phyloP scores from a whole-genome alignment of 1,140 invertebrate genomes.

The Antheraea mylitta region DNA sequence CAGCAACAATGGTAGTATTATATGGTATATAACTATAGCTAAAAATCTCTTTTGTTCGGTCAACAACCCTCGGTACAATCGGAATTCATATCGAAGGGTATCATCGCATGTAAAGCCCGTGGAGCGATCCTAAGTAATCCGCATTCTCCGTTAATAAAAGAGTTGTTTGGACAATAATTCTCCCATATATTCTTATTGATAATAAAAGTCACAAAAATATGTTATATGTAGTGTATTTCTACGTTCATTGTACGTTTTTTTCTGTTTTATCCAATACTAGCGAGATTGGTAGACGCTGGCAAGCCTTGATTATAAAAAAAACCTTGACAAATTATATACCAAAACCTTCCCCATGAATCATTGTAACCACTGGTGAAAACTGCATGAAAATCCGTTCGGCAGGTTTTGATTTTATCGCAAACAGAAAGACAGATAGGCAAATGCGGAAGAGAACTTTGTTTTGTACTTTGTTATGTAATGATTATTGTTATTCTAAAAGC shows the following conservation, averaged over 20 bases:
- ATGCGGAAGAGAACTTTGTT: no score
- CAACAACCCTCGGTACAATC: not conserved
- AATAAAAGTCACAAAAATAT: not conserved
- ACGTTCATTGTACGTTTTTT: not conserved
- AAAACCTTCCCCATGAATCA: no score
- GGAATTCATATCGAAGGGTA: conserved; percentile 2
- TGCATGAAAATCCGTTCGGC: no score
- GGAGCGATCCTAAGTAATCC: not conserved
- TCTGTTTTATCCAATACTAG: no score
- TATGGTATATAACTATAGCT: not conserved
- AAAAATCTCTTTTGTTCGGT: not conserved
- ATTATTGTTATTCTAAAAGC: no score
- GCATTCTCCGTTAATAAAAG: not conserved
- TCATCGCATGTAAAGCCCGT: not conserved
- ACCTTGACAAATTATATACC: no score
- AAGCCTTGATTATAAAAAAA: no score
- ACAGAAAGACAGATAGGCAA: no score
- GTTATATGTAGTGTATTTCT: not conserved
- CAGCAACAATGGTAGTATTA: not conserved
- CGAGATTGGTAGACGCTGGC: no score
- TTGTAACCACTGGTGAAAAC: no score
- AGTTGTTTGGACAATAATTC: not conserved
- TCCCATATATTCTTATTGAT: not conserved
- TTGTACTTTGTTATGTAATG: no score
- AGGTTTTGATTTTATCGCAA: no score